phyloP scores from a whole-genome alignment of 1,140 invertebrate genomes.

The Rhagoletis pomonella region DNA sequence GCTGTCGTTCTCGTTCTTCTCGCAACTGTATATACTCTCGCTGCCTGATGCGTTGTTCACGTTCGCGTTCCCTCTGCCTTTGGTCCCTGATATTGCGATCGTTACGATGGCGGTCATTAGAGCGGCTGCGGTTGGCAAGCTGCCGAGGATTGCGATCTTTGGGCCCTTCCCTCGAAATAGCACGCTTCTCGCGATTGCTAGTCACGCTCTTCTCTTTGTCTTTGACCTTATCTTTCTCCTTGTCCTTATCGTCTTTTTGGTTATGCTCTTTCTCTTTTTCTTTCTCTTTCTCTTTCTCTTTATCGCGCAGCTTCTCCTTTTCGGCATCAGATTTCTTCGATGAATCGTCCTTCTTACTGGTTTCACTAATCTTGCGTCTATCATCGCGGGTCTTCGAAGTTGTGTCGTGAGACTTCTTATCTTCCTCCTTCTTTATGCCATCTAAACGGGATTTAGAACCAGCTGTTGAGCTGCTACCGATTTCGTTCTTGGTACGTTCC shows the following conservation, averaged over 20 bases:
- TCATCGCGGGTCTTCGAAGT: constrained; percentile 57
- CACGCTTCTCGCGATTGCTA: constrained; percentile 44
- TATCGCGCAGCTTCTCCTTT: constrained; percentile 57
- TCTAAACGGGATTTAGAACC: constrained; percentile 55
- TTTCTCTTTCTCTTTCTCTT: constrained; percentile 59
- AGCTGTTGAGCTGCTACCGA: constrained; percentile 61
- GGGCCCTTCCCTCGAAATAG: not conserved
- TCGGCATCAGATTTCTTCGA: constrained; percentile 12
- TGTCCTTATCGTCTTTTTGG: constrained; percentile 59
- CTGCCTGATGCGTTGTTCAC: constrained; percentile 60
- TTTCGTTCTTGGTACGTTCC: constrained; percentile 84
- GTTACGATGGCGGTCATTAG: constrained; percentile 62
- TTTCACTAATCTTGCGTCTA: constrained; percentile 61
- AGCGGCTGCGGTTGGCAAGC: constrained; percentile 56
- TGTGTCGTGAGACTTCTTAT: constrained; percentile 60
- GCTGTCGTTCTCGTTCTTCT: constrained; percentile 86
- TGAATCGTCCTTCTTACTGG: constrained; percentile 57
- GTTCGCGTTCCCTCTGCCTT: constrained; percentile 65
- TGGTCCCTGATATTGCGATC: constrained; percentile 68
- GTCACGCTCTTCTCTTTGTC: constrained; percentile 45
- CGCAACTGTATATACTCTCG: constrained; percentile 74
- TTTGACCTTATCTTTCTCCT: constrained; percentile 57
- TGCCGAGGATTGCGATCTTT: constrained; percentile 60
- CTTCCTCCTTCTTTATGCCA: constrained; percentile 62
- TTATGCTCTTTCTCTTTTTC: too few species aligned